Base-by-base conservation (phyloP, 2,797 vertebrate species). In the Calcarius lapponicus region DNA sequence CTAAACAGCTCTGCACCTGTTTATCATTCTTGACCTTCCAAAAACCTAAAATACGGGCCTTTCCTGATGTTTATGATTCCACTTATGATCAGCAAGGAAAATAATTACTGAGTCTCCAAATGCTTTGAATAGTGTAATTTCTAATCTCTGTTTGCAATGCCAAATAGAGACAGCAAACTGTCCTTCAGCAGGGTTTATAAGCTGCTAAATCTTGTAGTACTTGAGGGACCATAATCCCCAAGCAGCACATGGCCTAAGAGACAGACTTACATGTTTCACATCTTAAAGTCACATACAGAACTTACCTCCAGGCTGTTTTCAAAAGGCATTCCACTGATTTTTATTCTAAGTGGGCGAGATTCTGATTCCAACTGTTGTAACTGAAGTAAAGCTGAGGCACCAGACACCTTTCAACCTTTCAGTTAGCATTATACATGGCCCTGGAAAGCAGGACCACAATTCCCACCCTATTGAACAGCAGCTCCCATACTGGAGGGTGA, bases 211-310 rank as follows among this genome's bases (percentile, higher is more conserved):
- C 95, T 95, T 91, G 70, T 56, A 75, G 85, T 64, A 67, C 85
- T 93, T 91, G 73, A 92, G 56, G 80, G n/a, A 91, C 42, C 58
- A 24, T 96, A 97, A 97, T 95, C 95, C 79, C 58, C 50, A 79
- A 62, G 85, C 54, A 92, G 79, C 95, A 88, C 82, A 76, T 47
- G 87, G 79, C 72, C 70, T 47, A 56, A 72, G 69, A 92, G 48
- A 88, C 71, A 95, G 84, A 28, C 26, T 75, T 73, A 45, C 3
- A n/a, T 51, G 0, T 45, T 92, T 50, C 56, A 9, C 38, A 56
- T 75, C 82, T 90, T 91, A 79, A 94, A 88, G 89, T 69, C 76
- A 70, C 73, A 69, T 1, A 67, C 34, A 75, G 51, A 69, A 57
- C 83, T 72, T 38, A 51, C n/a, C 66, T 36, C 7, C 51, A 62